Conservation (phyloP, 92 coral and sea anemone genomes). For the Parazoanthus atlanticus region DNA sequence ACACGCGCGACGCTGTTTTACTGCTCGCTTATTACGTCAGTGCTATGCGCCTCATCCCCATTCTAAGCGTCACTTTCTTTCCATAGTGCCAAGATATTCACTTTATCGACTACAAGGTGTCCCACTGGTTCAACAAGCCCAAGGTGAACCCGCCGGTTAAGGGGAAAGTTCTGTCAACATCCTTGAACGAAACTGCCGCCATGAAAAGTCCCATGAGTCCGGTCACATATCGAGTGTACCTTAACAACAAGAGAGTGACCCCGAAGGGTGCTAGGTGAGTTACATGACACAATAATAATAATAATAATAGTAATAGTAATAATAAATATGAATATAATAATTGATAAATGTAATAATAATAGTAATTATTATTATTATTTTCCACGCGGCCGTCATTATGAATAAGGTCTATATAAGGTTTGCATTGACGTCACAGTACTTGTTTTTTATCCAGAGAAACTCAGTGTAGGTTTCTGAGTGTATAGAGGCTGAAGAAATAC, state of each 20-base stretch:
- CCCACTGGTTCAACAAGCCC: slow-evolving; percentile 91
- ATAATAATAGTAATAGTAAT: background rate
- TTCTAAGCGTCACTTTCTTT: background rate
- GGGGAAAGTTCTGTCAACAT: slow-evolving; percentile 83
- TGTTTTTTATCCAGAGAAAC: too few species aligned
- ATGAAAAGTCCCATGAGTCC: slow-evolving; percentile 66
- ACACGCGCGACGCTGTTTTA: too few species aligned
- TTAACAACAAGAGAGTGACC: slow-evolving; percentile 84
- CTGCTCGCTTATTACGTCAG: too few species aligned
- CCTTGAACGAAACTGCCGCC: slow-evolving; percentile 64
- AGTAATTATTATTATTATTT: too few species aligned
- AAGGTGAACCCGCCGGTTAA: slow-evolving; percentile 68
- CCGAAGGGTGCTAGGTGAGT: slow-evolving; percentile 95
- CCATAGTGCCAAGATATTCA: slow-evolving; percentile 83
- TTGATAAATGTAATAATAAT: too few species aligned
- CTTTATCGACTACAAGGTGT: slow-evolving; percentile 86
- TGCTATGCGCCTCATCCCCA: too few species aligned
- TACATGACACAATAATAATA: background rate
- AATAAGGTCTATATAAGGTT: too few species aligned
- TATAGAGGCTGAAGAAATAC: too few species aligned
- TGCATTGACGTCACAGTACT: too few species aligned
- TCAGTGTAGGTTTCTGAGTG: too few species aligned
- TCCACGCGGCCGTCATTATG: too few species aligned
- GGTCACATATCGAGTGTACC: slow-evolving; percentile 74
- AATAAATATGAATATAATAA: background rate